Base-by-base conservation (phyloP, 2,113 vertebrate species). In the Sylvia atricapilla region DNA sequence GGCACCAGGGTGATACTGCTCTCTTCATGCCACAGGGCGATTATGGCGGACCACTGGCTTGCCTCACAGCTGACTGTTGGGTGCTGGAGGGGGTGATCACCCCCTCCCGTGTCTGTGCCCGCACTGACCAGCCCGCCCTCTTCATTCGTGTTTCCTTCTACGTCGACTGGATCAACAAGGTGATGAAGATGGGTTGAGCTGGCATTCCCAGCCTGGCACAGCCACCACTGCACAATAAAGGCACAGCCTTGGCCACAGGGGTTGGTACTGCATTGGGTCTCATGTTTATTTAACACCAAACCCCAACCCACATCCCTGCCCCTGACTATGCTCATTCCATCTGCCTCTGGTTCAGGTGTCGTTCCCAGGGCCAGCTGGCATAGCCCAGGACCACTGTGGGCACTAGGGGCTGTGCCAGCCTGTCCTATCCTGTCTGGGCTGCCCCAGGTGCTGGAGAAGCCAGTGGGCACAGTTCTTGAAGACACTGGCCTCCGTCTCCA, bases 141-240 rank as follows among this genome's bases (percentile, higher is more conserved):
- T 99, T 99, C 96, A 98, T 98, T 92, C 99, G 99, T 0, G 97
- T 99, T 72, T 99, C 99, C 1, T 95, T 99, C 69, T 99, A 99
- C 2, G 99, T 99, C 9, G 98, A 99, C 97, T 99, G 99, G 99
- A 99, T 99, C 95, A 98, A 99, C 96, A 99, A 99, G 94, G 99
- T 99, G 97, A 98, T 99, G 98, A 98, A 97, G 95, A 98, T 99
- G 98, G 97, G 97, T 62, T 99, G 97, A 97, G 50, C 31, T 0
- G 2, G 43, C 55, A 60, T 53, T 41, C 53, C n/a, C 70, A 44
- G 60, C 52, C 47, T 37, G 60, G 43, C 83, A 72, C 47, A 43
- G 52, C 90, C 0, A 0, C 39, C 66, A 37, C 24, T 3, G 1
- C 0, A 4, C 43, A 94, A 73, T 96, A 95, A 96, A 94, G 58